Evolutionary conservation across 2,888 invertebrate genomes (phyloP).

Genomic region (Meta bourneti): DNA sequence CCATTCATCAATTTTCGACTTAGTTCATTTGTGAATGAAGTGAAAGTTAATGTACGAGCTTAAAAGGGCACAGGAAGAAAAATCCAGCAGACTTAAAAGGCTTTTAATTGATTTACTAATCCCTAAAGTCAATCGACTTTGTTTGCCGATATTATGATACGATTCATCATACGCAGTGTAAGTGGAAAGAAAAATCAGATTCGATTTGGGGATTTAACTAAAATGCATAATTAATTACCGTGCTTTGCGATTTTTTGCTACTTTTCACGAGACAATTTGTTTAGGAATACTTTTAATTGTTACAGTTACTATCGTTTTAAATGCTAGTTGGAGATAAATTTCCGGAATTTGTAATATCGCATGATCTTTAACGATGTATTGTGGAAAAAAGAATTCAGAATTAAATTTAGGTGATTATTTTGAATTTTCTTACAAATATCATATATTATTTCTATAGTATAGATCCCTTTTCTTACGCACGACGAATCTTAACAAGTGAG

Average conservation of each 20-base stretch:
- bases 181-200: not conserved
- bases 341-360: too few species aligned
- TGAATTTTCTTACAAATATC: too few species aligned
- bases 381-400: too few species aligned
- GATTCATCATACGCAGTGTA: constrained; percentile 15
- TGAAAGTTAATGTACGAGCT: not conserved
- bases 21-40: not conserved
- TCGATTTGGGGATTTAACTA: constrained; percentile 19
- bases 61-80: not conserved
- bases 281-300: too few species aligned
- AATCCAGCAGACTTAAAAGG: constrained; percentile 22
- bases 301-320: too few species aligned
- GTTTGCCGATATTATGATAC: constrained; percentile 7
- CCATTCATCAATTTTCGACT: not conserved
- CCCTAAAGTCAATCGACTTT: constrained; percentile 22
- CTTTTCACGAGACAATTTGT: not conserved
- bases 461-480: too few species aligned
- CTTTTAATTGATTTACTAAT: constrained; percentile 57
- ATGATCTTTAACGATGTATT: too few species aligned
- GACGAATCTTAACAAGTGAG: too few species aligned
- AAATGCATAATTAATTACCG: constrained; percentile 45
- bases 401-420: too few species aligned
- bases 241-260: not conserved
- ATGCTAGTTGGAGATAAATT: too few species aligned
- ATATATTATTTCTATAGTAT: too few species aligned